These are phyloP conservation scores for Erinaceus europaeus DNA, from an alignment of 2,113 vertebrate genomes.

Conservation along the genomic window DNA sequence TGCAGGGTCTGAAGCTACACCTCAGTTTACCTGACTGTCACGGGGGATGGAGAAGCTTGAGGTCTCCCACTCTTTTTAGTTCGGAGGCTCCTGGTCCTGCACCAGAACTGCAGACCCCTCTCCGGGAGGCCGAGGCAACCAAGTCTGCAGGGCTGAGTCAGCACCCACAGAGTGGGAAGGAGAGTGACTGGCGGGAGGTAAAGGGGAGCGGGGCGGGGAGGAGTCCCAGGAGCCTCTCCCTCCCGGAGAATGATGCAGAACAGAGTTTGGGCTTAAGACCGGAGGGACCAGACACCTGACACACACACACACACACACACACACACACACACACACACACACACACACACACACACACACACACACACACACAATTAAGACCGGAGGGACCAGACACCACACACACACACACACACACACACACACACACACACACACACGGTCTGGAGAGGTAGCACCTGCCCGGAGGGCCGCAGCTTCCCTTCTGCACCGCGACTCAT, in stretches of 20 bases:
- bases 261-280: background rate
- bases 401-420: too few relatives aligned
- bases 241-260: background rate
- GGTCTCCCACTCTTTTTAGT: background rate
- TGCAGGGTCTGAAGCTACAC: too few relatives aligned
- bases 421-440: too few relatives aligned
- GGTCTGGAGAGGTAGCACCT: background rate
- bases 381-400: too few relatives aligned
- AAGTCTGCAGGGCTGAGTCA: background rate
- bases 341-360: too few relatives aligned
- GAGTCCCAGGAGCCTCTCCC: background rate
- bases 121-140: background rate
- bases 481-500: background rate
- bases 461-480: background rate
- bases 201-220: background rate
- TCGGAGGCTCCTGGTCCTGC: background rate
- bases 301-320: too few relatives aligned
- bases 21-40: background rate
- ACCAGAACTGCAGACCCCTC: background rate
- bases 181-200: background rate
- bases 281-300: too few relatives aligned
- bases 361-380: too few relatives aligned
- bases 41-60: background rate
- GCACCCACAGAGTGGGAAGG: too few relatives aligned
- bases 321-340: too few relatives aligned